Evolutionary conservation across 2,888 invertebrate species (phyloP).

Genomic region (Microdon myrmicae): DNA sequence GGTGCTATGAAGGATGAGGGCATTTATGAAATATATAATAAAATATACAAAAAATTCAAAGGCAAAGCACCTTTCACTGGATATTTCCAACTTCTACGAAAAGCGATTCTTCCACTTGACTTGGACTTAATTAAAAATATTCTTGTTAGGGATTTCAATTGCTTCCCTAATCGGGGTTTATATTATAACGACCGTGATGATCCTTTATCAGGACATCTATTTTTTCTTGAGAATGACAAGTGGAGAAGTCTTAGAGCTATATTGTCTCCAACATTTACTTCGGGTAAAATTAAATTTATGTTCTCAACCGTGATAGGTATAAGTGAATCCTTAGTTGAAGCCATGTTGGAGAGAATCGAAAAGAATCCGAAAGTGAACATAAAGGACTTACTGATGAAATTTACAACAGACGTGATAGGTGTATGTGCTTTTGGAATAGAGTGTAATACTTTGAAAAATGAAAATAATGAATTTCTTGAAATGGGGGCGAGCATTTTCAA

Average conservation of each 20-base stretch:
- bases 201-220: constrained; percentile 61
- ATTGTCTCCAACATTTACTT: constrained; percentile 68
- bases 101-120: constrained; percentile 56
- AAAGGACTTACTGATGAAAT: constrained; percentile 66
- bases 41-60: constrained; percentile 54
- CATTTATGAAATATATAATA: constrained; percentile 56
- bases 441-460: constrained; percentile 65
- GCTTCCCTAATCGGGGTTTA: constrained; percentile 62
- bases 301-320: constrained; percentile 59
- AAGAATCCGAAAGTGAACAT: constrained; percentile 62
- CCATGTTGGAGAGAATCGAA: not conserved
- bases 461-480: constrained; percentile 61
- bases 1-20: constrained; percentile 55
- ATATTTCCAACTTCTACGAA: constrained; percentile 55
- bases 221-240: constrained; percentile 62
- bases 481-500: constrained; percentile 54
- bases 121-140: constrained; percentile 60
- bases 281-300: constrained; percentile 69
- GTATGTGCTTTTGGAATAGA: constrained; percentile 68
- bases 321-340: constrained; percentile 54
- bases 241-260: constrained; percentile 68
- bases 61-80: constrained; percentile 56
- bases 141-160: constrained; percentile 62
- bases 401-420: constrained; percentile 69
- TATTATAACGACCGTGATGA: constrained; percentile 60